A percentile compares a stretch with the other conserved stretches of the same genome.
Conservation (phyloP, 2,113 vertebrate species). For the mouse (Mus musculus) region DNA sequence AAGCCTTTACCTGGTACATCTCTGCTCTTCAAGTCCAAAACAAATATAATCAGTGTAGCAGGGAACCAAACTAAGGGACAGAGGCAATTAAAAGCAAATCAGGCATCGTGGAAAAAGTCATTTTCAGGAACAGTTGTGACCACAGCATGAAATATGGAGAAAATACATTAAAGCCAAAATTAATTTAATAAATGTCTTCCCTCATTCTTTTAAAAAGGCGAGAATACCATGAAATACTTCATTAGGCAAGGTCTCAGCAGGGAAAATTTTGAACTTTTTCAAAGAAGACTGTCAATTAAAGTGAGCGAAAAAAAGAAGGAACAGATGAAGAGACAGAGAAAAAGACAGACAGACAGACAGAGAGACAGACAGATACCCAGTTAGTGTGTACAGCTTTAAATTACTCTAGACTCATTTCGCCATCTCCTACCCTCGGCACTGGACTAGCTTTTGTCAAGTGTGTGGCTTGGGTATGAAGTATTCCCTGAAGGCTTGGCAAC, state of each 20-base stretch:
- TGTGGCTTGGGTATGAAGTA: neutral
- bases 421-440: neutral
- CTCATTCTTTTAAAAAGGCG: constrained; percentile 69
- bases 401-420: neutral
- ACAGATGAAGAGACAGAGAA: neutral
- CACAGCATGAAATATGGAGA: constrained; percentile 77
- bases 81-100: constrained; percentile 86
- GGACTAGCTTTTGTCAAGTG: neutral
- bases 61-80: constrained; percentile 79
- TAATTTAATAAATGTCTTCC: constrained; percentile 79
- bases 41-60: constrained; percentile 64
- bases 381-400: neutral
- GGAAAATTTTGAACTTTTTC: constrained; percentile 55
- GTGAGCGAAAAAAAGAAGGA: neutral
- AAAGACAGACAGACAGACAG: too few species aligned
- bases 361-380: neutral
- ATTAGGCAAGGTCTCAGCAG: constrained; percentile 67
- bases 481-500: neutral
- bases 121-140: constrained; percentile 82
- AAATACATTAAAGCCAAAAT: constrained; percentile 84
- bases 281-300: constrained; percentile 50
- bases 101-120: constrained; percentile 82
- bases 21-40: constrained; percentile 70
- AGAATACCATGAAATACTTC: constrained; percentile 71
- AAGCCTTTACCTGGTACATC: neutral